A percentile compares a stretch with the other conserved stretches of the same genome.
Conservation (phyloP, 2,113 vertebrate species). For the Prochilodus magdalenae region DNA sequence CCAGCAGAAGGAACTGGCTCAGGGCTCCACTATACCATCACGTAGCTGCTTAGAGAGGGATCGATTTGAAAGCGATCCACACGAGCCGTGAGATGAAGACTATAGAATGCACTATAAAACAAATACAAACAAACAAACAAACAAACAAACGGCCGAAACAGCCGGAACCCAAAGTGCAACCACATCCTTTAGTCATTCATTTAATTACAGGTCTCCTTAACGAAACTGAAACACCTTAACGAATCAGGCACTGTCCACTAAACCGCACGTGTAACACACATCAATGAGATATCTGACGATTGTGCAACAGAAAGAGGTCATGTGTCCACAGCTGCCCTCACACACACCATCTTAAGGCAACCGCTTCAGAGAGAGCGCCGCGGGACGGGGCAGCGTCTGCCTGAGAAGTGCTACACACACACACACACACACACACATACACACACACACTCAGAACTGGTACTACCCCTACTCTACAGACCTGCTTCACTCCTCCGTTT, state of each 20-base stretch:
- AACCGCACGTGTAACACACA: constrained; percentile 4
- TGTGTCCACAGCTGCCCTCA: constrained; percentile 27
- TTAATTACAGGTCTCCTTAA: constrained; percentile 21
- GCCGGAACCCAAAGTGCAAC: constrained; percentile 14
- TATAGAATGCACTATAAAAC: not conserved
- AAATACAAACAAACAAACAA: not conserved
- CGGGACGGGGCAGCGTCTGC: constrained; percentile 39
- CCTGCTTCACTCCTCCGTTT: constrained; percentile 34
- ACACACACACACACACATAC: constrained; percentile 5
- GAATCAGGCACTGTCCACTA: constrained; percentile 39
- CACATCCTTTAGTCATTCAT: not conserved
- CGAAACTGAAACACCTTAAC: constrained; percentile 17
- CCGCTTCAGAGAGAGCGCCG: constrained; percentile 52
- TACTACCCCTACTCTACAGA: constrained; percentile 50
- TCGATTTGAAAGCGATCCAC: not conserved
- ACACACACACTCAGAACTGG: constrained; percentile 22
- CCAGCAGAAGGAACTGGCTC: not conserved
- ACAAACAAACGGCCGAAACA: not conserved
- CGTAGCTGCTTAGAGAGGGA: not conserved
- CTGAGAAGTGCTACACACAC: constrained; percentile 31
- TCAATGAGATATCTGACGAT: constrained; percentile 33
- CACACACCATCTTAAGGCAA: constrained; percentile 65
- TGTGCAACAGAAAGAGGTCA: constrained; percentile 35
- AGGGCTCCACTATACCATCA: not conserved
- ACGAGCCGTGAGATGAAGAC: not conserved